Percentiles rank a stretch among this genome's conserved stretches.
Conservation (phyloP, 2,113 vertebrate genomes). For the Pangasianodon gigas region DNA sequence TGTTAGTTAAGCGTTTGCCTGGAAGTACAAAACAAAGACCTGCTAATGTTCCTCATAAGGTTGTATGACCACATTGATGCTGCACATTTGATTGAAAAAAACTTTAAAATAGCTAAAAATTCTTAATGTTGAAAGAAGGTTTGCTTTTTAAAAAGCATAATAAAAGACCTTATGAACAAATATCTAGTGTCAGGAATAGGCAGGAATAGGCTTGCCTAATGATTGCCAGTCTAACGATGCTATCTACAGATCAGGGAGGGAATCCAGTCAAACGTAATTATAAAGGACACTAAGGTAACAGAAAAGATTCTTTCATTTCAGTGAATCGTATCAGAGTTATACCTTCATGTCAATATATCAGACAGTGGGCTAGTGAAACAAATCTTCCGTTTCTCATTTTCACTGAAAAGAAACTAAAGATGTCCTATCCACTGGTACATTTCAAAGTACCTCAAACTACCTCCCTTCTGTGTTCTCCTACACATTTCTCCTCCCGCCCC, state of each 20-base stretch:
- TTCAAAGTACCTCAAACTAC: constrained; percentile 33
- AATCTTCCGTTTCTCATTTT: not conserved
- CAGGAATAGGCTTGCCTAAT: not conserved
- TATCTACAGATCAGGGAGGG: not conserved
- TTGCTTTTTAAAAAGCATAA: not conserved
- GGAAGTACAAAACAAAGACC: not conserved
- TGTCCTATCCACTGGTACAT: constrained; percentile 27
- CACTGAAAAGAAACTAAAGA: constrained; percentile 27
- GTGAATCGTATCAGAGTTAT: not conserved
- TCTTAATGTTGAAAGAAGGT: not conserved
- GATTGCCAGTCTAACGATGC: not conserved
- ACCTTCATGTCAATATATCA: not conserved
- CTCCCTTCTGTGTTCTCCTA: constrained; percentile 29
- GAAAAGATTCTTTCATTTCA: not conserved
- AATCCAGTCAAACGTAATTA: not conserved
- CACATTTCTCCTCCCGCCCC: constrained; percentile 44
- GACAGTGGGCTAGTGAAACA: not conserved
- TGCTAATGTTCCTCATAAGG: not conserved
- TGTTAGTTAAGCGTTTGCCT: not conserved
- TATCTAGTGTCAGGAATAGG: not conserved
- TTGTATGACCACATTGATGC: not conserved
- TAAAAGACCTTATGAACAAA: not conserved
- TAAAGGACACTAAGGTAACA: not conserved
- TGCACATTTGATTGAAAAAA: not conserved
- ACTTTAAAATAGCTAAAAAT: not conserved